Base-by-base conservation (phyloP, 1,140 invertebrate genomes). In the Aphelinus atriplicis region DNA sequence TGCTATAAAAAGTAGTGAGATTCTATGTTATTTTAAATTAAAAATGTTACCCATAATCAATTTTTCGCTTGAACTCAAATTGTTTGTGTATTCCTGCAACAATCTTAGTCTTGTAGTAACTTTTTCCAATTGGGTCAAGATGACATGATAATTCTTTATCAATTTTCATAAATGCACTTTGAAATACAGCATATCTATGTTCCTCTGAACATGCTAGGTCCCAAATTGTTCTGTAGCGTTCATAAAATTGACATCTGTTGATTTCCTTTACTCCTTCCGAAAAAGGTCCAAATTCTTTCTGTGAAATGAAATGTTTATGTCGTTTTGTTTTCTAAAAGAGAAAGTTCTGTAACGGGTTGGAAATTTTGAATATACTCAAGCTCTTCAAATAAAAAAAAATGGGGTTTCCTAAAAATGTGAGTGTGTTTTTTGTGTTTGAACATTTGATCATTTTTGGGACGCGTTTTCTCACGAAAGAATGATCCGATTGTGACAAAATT, bases 1-100 rank as follows among this genome's bases (percentile, higher is more conserved):
- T 4, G 51, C 51, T 53, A 53, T 0, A 53, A 53, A 6, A 4
- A 0, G 4, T 53, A 53, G 9, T 53, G 4, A 6, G 4, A 9
- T 53, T 53, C 9, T 53, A 6, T 6, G 51, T 53, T 53, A 53
- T 6, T 53, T 53, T 53, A 53, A 53, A 53, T 6, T 6, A 53
- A 53, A 53, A 53, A 53, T 53, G 51, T 71, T 62, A 71, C 70
- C 60, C 51, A 4, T 47, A 2, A 43, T 71, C 10, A 45, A 71
- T 71, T 7, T 42, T n/a, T 63, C 46, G 43, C 45, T 55, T 71
- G 46, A 51, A 64, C 43, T 1, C 4, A 47, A 62, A 71, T 10
- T 48, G 6, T 48, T 71, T 71, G 2, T 26, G 56, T 6, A 71
- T 46, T 5, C 70, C 70, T 1, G 50, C 60, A 7, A 71, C 69